Evolutionary conservation across 1,140 invertebrate genomes (phyloP), one percentile per base, ranked within the genome.

Genomic region (Heliconius melpomene): DNA sequence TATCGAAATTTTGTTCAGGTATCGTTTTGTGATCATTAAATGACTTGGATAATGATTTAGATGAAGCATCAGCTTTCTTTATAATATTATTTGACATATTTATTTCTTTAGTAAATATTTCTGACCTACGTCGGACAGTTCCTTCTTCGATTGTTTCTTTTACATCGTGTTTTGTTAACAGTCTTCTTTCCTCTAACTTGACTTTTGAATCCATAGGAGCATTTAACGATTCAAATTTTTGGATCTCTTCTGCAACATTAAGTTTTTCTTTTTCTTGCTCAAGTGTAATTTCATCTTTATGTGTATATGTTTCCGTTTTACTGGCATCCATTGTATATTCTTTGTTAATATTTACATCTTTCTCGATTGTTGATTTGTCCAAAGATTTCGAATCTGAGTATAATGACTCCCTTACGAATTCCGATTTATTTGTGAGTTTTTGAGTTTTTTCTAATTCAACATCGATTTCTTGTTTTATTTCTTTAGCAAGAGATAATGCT

Each of bases 111-210:
- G 81, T 7, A 74, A 83, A 83, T 16, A 76, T 77, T 73, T 46
- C 76, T 16, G 82, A 75, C 36, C 80, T 81, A 72, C 71, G 71
- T 36, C 76, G 79, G 3, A 85, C 79, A 20, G 78, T 83, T n/a
- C 79, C 83, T 70, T 78, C 66, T 77, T 83, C 77, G 73, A 85
- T 81, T 0, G 74, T 57, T 81, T 85, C 82, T 75, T 80, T 75
- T 50, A 81, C 72, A 54, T 85, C 83, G 72, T 81, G 79, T 78
- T 77, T 80, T 13, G 82, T 76, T 74, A 78, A 72, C 40, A 77
- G n/a, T 57, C 72, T 81, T 57, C 79, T 83, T 73, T 83, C 79
- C 75, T 83, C 79, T 46, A 77, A 46, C 60, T 79, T 83, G 78
- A 74, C 16, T 78, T 50, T 82, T 75, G 75, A 75, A 50, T 54